These are phyloP conservation scores for Rallus crepitans DNA, from an alignment of 2,797 vertebrate species.

Conservation along the genomic window DNA sequence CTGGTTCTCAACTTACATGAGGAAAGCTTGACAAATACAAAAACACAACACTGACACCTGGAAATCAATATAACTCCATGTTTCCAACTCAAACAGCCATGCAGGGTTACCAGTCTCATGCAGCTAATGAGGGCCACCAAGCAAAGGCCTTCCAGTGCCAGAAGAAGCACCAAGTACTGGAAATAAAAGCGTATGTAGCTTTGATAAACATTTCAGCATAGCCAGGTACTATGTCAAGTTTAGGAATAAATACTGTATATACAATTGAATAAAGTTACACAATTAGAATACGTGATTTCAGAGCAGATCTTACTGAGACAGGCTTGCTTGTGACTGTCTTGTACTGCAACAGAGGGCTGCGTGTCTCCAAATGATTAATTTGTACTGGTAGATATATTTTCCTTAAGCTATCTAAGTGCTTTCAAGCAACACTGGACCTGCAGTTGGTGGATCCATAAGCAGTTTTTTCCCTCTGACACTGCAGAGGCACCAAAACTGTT, in stretches of 20 bases:
- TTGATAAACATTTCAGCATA: not conserved
- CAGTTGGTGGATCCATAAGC: not conserved
- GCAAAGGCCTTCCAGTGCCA: not conserved
- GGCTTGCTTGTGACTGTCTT: not conserved
- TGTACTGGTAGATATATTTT: not conserved
- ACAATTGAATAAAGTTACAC: not conserved
- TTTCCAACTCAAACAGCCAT: not conserved
- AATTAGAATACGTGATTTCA: not conserved
- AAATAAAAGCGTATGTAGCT: not conserved
- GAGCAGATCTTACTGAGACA: not conserved
- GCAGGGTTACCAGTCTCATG: not conserved
- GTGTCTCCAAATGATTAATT: not conserved
- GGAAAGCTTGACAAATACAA: not conserved
- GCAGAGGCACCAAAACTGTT: not conserved
- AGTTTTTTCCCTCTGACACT: not conserved
- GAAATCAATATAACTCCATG: not conserved
- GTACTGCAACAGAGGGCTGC: not conserved
- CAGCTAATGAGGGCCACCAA: not conserved
- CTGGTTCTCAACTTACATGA: not conserved
- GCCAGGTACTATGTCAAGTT: not conserved
- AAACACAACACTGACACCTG: not conserved
- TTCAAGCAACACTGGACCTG: not conserved
- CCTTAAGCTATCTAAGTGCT: accelerated
- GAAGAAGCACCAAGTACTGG: not conserved
- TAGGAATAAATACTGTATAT: not conserved